phyloP scores from a whole-genome alignment of 2,113 vertebrate species.

The Paramisgurnus dabryanus region DNA sequence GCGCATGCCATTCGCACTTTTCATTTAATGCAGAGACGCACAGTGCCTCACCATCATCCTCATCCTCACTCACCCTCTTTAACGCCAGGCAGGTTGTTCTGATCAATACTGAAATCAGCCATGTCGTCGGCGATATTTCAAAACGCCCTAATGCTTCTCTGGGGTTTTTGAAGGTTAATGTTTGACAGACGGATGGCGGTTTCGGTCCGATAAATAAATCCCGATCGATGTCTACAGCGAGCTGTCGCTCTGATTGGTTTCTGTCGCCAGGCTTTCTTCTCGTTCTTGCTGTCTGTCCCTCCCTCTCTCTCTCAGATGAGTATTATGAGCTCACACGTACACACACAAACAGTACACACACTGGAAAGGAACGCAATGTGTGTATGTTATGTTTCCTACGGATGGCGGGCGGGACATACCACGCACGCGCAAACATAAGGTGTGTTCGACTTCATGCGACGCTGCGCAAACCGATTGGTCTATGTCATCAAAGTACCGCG shows the following conservation, averaged over 20 bases:
- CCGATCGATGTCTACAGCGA: constrained; percentile 65
- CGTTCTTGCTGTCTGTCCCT: background rate
- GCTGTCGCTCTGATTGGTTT: constrained; percentile 71
- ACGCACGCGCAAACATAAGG: background rate
- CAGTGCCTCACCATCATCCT: constrained; percentile 1
- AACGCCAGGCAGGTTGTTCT: constrained; percentile 78
- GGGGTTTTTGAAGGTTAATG: constrained; percentile 65
- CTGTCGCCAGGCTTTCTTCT: constrained; percentile 54
- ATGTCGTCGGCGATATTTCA: constrained; percentile 69
- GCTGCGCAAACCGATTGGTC: too few species aligned
- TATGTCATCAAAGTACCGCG: too few species aligned
- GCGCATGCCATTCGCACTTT: background rate
- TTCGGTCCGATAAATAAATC: constrained; percentile 61
- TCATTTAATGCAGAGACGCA: constrained; percentile 5
- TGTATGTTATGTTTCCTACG: constrained; percentile 13
- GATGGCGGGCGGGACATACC: constrained; percentile 24
- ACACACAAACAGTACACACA: background rate
- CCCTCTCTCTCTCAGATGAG: constrained; percentile 1
- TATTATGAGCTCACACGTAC: constrained; percentile 2
- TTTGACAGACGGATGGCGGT: constrained; percentile 63
- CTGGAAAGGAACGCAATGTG: background rate
- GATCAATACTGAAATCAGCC: constrained; percentile 79
- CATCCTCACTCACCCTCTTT: constrained; percentile 74
- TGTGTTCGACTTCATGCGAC: background rate
- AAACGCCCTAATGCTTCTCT: constrained; percentile 58